Base-by-base conservation (phyloP, 2,888 invertebrate species). In the Hesperia comma region DNA sequence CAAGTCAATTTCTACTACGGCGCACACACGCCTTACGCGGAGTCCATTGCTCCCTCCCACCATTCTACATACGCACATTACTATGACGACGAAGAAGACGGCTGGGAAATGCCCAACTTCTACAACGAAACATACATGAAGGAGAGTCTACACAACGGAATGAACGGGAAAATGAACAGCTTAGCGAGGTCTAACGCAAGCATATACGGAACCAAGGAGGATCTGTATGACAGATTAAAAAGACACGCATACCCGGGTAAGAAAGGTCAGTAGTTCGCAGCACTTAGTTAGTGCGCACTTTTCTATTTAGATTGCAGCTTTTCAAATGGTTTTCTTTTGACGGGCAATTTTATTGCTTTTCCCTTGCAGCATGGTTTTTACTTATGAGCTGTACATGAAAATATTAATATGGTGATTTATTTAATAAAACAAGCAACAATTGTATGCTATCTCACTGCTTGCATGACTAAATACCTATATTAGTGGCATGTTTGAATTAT, bases 51-150 rank as follows among this genome's bases (percentile, higher is more conserved):
- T 0, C 98, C 98, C 0, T 98, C 98, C 6, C 98, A 98, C 87
- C 98, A 98, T 82, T 98, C 98, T 57, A 98, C 98, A 0, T 98
- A 98, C 86, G 98, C 98, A 4, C 98, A 98, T 84, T 98, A 98
- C 85, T 98, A 98, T 77, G 98, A 98, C 82, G 98, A 98, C 77
- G 98, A 98, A 82, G 98, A 98, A 87, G 98, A 98, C 78, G 98
- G 98, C 56, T 98, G 98, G 98, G 98, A 98, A 84, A 98, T 98
- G 98, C 98, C 98, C 0, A 98, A 98, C 88, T 98, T 98, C 88
- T 98, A 98, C 90, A 98, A 98, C 85, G 98, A 98, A 89, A 98
- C 98, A 1, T 98, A 98, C 82, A 98, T 98, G 98, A 98, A 98
- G 91, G 97, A 97, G 93, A 95, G 97, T 81, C 94, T 98, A 67